These are phyloP conservation scores for Phylloscopus trochilus DNA, from an alignment of 2,113 vertebrate species.

Conservation along the genomic window DNA sequence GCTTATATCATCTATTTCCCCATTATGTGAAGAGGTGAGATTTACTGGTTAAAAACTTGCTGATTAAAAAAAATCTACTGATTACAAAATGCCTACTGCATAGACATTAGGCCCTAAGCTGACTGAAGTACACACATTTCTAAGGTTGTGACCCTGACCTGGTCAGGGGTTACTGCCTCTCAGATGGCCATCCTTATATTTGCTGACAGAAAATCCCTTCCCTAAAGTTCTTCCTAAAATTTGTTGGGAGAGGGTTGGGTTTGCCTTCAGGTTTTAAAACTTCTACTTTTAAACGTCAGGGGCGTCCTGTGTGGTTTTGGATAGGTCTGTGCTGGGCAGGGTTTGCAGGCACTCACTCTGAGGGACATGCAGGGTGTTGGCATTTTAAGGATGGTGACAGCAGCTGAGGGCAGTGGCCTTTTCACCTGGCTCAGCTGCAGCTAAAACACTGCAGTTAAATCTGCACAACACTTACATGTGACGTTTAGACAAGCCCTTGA, in stretches of 20 bases:
- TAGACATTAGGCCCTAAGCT: background rate
- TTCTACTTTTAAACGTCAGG: background rate
- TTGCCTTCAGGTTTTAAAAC: background rate
- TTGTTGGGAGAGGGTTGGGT: background rate
- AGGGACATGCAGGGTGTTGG: background rate
- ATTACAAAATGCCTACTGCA: background rate
- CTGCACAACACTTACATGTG: background rate
- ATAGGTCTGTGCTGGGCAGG: background rate
- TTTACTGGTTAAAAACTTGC: background rate
- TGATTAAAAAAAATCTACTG: background rate
- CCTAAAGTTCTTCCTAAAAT: background rate
- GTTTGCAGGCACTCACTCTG: background rate
- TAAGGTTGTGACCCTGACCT: background rate
- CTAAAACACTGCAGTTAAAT: background rate
- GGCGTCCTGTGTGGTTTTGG: background rate
- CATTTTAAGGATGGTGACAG: background rate
- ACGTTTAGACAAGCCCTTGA: background rate
- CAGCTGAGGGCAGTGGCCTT: background rate
- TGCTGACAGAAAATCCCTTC: background rate
- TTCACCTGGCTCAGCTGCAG: conserved; percentile 25
- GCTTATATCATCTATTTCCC: background rate
- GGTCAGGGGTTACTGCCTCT: background rate
- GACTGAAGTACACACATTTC: background rate
- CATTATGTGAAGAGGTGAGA: background rate
- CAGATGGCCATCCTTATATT: background rate